Percentiles rank a stretch among this genome's conserved stretches.
These are phyloP conservation scores for Scomber colias DNA, from an alignment of 2,113 vertebrate species.

Conservation along the genomic window DNA sequence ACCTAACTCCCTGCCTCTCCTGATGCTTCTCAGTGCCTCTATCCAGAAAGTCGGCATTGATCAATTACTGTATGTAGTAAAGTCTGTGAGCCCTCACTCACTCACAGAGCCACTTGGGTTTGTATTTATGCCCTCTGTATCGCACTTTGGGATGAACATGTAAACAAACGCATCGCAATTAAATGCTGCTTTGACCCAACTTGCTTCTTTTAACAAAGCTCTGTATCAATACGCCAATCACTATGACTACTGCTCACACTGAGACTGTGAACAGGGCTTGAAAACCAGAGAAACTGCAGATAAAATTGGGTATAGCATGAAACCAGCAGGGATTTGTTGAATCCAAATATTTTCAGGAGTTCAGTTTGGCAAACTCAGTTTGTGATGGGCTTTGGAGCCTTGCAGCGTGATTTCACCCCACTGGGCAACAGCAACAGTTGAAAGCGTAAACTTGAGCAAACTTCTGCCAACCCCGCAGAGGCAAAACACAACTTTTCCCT, in stretches of 20 bases:
- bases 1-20: constrained; percentile 28
- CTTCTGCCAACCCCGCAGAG: constrained; percentile 30
- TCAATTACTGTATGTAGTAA: background rate
- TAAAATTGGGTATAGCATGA: constrained; percentile 28
- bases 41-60: constrained; percentile 11
- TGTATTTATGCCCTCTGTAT: constrained; percentile 5
- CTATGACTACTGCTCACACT: background rate
- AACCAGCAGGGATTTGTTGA: constrained; percentile 48
- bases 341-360: constrained; percentile 61
- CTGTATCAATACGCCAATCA: constrained; percentile 23
- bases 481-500: constrained; percentile 27
- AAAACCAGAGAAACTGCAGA: constrained; percentile 19
- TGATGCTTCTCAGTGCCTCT: constrained; percentile 15
- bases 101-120: constrained; percentile 1
- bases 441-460: constrained; percentile 49
- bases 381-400: constrained; percentile 44
- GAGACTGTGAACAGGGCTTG: constrained; percentile 14
- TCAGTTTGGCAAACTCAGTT: constrained; percentile 49
- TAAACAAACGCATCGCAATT: background rate
- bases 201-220: background rate
- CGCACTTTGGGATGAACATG: constrained; percentile 1
- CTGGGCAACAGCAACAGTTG: constrained; percentile 42
- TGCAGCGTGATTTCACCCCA: constrained; percentile 44
- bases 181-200: background rate
- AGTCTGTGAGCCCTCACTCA: constrained; percentile 4